These are phyloP conservation scores for Amazona vittata DNA, from an alignment of 2,113 vertebrate species.

Conservation along the genomic window DNA sequence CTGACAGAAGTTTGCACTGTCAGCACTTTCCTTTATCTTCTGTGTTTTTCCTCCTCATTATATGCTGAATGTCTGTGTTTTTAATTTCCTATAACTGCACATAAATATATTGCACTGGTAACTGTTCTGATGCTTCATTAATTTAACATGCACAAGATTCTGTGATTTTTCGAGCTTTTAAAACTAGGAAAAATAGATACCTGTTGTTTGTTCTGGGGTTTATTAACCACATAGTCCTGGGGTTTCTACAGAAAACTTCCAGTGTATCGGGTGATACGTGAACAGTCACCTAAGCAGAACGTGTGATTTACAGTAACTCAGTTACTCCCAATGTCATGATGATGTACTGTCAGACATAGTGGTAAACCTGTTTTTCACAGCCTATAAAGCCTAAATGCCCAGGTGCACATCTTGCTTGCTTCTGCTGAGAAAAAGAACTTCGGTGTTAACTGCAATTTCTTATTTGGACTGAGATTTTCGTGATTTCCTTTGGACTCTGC, in stretches of 20 bases:
- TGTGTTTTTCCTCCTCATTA: neutral
- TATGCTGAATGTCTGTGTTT: neutral
- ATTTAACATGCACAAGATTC: neutral
- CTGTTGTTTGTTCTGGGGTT: neutral
- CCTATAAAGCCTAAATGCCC: neutral
- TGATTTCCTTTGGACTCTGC: conserved; percentile 19
- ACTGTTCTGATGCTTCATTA: neutral
- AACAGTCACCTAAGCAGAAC: neutral
- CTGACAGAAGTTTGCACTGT: neutral
- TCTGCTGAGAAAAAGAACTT: neutral
- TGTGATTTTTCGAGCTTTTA: neutral
- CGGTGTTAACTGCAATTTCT: neutral
- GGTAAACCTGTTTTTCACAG: neutral
- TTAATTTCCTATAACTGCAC: neutral
- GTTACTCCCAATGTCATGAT: neutral
- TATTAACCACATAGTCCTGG: neutral
- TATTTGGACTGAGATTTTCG: neutral
- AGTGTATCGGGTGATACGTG: neutral
- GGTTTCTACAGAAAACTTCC: neutral
- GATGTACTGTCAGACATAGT: neutral
- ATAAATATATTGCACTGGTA: neutral
- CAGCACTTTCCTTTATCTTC: neutral
- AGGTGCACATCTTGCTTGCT: neutral
- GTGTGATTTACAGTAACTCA: neutral
- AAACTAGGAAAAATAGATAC: neutral